Conservation (phyloP, 1,140 invertebrate genomes). For the Orchestia grillus region DNA sequence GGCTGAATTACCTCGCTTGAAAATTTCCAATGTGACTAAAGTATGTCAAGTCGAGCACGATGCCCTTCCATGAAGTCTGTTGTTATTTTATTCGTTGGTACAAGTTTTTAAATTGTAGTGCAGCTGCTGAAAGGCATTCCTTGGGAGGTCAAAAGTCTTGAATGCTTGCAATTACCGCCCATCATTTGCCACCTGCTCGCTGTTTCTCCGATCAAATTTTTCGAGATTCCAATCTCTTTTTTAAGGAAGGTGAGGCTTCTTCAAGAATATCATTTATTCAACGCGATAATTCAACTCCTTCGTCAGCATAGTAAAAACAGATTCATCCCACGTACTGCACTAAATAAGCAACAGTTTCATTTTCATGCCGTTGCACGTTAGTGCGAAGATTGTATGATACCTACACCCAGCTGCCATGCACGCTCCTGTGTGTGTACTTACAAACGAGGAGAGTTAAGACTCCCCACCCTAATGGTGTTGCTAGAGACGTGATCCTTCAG, state of each 20-base stretch:
- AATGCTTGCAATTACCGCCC: neutral
- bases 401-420: neutral
- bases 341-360: neutral
- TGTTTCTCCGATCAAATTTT: neutral
- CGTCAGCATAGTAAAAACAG: neutral
- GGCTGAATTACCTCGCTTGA: neutral
- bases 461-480: too few species aligned
- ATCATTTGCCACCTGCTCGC: neutral
- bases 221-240: neutral
- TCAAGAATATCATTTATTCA: neutral
- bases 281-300: neutral
- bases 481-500: conserved; percentile 16
- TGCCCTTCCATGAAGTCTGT: neutral
- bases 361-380: neutral
- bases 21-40: neutral
- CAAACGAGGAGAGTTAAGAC: too few species aligned
- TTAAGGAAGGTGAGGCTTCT: neutral
- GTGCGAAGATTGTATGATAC: neutral
- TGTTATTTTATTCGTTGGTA: neutral
- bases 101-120: neutral
- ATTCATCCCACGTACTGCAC: neutral
- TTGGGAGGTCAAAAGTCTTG: neutral
- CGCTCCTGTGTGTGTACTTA: too few species aligned
- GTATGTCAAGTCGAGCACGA: neutral
- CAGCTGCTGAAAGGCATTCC: neutral